These are phyloP conservation scores for Zaprionus ornatus DNA, from an alignment of 1,140 invertebrate genomes.

Conservation along the genomic window DNA sequence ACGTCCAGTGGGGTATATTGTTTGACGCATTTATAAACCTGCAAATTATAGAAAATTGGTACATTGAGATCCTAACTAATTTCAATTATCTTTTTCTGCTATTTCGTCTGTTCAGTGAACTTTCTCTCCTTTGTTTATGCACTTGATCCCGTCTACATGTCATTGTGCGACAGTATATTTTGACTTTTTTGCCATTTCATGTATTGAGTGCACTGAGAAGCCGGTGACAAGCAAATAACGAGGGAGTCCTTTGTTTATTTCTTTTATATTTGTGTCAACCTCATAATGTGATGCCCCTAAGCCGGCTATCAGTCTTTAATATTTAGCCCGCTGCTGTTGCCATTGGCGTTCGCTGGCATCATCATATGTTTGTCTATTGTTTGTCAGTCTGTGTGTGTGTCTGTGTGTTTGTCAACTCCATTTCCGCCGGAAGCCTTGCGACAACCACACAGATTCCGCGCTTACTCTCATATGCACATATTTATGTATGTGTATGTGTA, in stretches of 20 bases:
- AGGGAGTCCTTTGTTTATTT: slow-evolving; percentile 51
- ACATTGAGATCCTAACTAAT: not conserved
- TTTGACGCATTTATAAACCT: not conserved
- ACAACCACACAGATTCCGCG: slow-evolving; percentile 52
- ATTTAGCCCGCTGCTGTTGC: slow-evolving; percentile 43
- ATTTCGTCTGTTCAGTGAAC: not conserved
- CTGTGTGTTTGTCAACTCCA: slow-evolving; percentile 44
- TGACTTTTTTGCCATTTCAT: slow-evolving; percentile 13
- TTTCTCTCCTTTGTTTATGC: not conserved
- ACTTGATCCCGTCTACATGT: not conserved
- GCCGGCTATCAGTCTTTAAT: slow-evolving; percentile 70
- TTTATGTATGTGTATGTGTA: not conserved
- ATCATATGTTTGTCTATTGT: slow-evolving; percentile 55
- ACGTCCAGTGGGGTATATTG: not conserved
- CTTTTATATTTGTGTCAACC: slow-evolving; percentile 63
- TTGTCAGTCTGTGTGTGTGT: slow-evolving; percentile 30
- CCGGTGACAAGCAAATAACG: slow-evolving; percentile 47
- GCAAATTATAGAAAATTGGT: not conserved
- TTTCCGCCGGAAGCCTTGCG: slow-evolving; percentile 71
- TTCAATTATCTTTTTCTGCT: not conserved
- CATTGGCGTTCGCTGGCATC: slow-evolving; percentile 51
- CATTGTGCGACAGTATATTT: not conserved
- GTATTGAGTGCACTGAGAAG: slow-evolving; percentile 19
- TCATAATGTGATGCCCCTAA: slow-evolving; percentile 71
- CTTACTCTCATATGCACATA: slow-evolving; percentile 28